These are phyloP conservation scores for Falco berigora DNA, from an alignment of 2,797 vertebrate genomes.

Conservation along the genomic window DNA sequence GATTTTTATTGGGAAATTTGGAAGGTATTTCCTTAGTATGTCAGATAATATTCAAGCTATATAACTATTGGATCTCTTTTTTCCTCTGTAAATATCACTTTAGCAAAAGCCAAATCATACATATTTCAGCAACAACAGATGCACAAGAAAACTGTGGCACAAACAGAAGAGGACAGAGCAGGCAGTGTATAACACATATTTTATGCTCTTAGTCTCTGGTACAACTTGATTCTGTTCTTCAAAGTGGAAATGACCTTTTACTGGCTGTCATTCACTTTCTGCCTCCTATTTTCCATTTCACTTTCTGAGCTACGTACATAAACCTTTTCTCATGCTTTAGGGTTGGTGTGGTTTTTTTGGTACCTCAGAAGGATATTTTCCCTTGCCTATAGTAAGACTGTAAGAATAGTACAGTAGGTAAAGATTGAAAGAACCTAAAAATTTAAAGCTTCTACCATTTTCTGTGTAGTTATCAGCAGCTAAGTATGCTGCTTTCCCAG, in stretches of 20 bases:
- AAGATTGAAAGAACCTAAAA: background rate
- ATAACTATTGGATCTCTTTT: background rate
- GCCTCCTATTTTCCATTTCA: background rate
- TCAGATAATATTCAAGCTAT: background rate
- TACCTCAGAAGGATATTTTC: background rate
- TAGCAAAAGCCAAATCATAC: rapidly evolving
- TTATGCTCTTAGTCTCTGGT: background rate
- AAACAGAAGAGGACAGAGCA: background rate
- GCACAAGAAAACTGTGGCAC: background rate
- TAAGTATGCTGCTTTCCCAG: background rate
- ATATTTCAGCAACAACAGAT: background rate
- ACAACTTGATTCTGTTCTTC: background rate
- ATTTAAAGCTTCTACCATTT: background rate
- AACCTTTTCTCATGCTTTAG: background rate
- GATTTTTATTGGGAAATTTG: background rate
- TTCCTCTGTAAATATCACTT: background rate
- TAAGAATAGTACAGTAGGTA: background rate
- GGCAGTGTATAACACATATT: background rate
- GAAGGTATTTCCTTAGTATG: background rate
- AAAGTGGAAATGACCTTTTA: background rate
- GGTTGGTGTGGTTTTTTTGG: background rate
- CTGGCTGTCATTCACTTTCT: background rate
- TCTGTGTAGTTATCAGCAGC: background rate
- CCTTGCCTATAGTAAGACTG: background rate
- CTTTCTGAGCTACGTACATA: background rate